Percentiles rank a stretch among this genome's conserved stretches.
Conservation (phyloP, 2,113 vertebrate genomes). For the Daubentonia madagascariensis region DNA sequence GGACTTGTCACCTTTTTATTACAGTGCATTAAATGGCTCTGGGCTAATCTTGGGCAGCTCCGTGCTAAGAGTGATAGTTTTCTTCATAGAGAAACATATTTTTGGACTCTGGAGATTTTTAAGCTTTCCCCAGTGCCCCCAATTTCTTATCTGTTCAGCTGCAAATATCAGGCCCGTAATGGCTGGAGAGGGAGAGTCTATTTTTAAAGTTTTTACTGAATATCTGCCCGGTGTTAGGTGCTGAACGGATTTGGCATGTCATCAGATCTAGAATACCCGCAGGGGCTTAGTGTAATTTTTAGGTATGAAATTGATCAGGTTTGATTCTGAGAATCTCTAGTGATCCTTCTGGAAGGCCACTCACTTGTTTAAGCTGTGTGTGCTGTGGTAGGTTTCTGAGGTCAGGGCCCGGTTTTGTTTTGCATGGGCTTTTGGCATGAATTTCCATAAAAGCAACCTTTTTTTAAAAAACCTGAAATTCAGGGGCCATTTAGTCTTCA, state of each 20-base stretch:
- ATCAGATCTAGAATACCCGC: not conserved
- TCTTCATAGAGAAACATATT: conserved; percentile 45
- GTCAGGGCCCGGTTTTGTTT: not conserved
- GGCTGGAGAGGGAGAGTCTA: conserved; percentile 16
- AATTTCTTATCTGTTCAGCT: conserved; percentile 55
- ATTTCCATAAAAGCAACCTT: conserved; percentile 36
- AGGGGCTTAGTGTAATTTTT: conserved; percentile 51
- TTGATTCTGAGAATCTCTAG: not conserved
- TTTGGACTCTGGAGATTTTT: not conserved
- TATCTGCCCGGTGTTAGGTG: not conserved
- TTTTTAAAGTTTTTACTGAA: conserved; percentile 60
- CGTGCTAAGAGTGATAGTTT: not conserved
- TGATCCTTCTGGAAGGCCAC: not conserved
- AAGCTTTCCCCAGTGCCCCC: not conserved
- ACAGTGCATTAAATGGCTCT: not conserved
- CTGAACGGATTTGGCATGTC: not conserved
- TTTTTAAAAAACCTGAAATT: not conserved
- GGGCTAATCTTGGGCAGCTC: not conserved
- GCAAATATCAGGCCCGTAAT: conserved; percentile 44
- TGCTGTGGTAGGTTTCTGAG: not conserved
- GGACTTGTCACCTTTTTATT: conserved; percentile 19
- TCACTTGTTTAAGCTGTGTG: not conserved
- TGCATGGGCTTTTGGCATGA: not conserved
- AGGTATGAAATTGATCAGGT: conserved; percentile 52
- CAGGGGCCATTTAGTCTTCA: conserved; percentile 49